These are phyloP conservation scores for Dysdera silvatica DNA, from an alignment of 1,140 invertebrate genomes.

Conservation along the genomic window DNA sequence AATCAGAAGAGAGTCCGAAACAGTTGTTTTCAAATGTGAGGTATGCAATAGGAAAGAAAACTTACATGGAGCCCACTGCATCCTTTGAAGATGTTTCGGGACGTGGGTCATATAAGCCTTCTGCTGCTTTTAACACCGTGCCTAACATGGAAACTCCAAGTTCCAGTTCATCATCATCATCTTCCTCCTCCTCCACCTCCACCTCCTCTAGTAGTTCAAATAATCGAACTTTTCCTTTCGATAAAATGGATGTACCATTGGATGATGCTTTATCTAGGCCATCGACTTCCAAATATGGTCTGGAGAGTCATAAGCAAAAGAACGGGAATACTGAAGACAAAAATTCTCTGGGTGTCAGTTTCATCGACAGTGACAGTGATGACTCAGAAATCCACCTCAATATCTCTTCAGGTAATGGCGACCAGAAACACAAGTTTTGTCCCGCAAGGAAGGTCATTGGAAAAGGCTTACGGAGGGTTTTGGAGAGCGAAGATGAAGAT, in stretches of 20 bases:
- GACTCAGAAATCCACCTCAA: not conserved
- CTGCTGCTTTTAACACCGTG: too few relatives aligned
- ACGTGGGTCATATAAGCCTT: too few relatives aligned
- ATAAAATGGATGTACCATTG: not conserved
- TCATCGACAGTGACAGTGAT: slow-evolving; percentile 20
- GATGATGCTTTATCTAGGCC: not conserved
- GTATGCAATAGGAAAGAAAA: too few relatives aligned
- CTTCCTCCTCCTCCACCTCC: too few relatives aligned
- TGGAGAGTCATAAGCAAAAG: not conserved
- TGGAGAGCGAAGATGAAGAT: slow-evolving; percentile 12
- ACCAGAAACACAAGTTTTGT: slow-evolving; percentile 2
- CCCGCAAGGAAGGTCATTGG: not conserved
- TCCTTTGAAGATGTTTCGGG: not conserved
- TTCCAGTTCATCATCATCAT: too few relatives aligned
- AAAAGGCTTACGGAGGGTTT: slow-evolving; percentile 4
- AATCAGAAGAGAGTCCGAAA: not conserved
- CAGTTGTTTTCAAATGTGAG: not conserved
- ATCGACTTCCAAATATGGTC: not conserved
- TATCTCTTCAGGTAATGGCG: slow-evolving; percentile 18
- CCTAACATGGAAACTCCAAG: too few relatives aligned
- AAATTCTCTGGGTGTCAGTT: not conserved
- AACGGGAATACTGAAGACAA: not conserved
- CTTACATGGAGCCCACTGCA: not conserved
- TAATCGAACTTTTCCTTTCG: not conserved
- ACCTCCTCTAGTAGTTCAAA: slow-evolving; percentile 12